Conservation (phyloP, 2,113 vertebrate genomes). For the Apteryx mantelli region DNA sequence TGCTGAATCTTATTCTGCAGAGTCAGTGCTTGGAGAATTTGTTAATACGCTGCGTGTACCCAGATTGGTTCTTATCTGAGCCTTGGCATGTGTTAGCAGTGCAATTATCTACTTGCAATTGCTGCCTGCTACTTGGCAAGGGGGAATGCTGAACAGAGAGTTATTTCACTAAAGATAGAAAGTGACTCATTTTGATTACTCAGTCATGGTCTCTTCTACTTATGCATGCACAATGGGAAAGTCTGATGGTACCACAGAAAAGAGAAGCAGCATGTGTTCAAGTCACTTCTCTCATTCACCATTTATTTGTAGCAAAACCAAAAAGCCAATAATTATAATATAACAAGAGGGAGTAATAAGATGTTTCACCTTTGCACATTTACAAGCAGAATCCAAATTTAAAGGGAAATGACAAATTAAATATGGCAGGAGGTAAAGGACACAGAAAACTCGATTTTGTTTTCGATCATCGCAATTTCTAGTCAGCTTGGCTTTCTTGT, state of each 20-base stretch:
- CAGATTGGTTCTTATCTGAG: conserved; percentile 65
- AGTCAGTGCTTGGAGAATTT: conserved; percentile 67
- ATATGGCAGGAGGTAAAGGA: background rate
- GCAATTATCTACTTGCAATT: conserved; percentile 64
- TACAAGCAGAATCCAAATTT: background rate
- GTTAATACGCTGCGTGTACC: conserved; percentile 44
- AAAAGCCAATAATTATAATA: conserved; percentile 19
- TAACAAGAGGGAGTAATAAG: background rate
- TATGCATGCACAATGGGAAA: conserved; percentile 38
- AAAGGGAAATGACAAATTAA: background rate
- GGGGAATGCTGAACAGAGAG: conserved; percentile 58
- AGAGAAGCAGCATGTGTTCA: conserved; percentile 29
- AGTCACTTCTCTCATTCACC: conserved; percentile 38
- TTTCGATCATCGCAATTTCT: background rate
- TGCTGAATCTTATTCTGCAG: conserved; percentile 66
- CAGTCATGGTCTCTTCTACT: conserved; percentile 61
- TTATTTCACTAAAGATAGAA: conserved; percentile 69
- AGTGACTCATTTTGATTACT: conserved; percentile 70
- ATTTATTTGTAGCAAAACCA: background rate
- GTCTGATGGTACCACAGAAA: conserved; percentile 43
- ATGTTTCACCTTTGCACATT: background rate
- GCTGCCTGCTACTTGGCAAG: conserved; percentile 59
- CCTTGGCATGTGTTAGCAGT: conserved; percentile 58
- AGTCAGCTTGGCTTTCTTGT: background rate
- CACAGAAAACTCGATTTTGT: background rate